These are phyloP conservation scores for Tenualosa thibaudeaui DNA, from an alignment of 2,797 vertebrate species.

Conservation along the genomic window DNA sequence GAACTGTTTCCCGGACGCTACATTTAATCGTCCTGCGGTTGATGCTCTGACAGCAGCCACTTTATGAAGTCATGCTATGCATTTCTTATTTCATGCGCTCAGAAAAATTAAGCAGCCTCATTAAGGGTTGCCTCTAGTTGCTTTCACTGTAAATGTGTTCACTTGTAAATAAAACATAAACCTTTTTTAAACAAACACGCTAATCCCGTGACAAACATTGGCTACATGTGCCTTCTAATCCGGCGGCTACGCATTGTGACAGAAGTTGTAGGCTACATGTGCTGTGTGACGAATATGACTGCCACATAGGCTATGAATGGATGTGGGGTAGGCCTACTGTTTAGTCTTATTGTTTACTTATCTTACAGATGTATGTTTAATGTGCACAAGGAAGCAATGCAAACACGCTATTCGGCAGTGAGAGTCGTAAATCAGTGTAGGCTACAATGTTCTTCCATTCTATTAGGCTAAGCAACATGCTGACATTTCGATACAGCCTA, in stretches of 20 bases:
- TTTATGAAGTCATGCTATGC: not conserved
- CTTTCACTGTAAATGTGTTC: too few species aligned
- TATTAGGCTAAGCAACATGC: not conserved
- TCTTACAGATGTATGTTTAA: not conserved
- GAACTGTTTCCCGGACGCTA: not conserved
- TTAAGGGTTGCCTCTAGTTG: too few species aligned
- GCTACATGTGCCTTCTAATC: not conserved
- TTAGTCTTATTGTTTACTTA: not conserved
- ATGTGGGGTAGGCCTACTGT: not conserved
- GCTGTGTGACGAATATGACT: not conserved
- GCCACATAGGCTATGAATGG: not conserved
- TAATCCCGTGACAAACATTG: not conserved
- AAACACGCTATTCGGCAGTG: not conserved
- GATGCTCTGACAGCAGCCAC: not conserved
- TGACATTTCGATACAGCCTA: not conserved
- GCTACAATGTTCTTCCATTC: not conserved
- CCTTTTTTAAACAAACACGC: not conserved
- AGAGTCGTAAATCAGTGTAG: constrained; percentile 7
- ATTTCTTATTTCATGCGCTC: not conserved
- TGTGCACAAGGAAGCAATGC: too few species aligned
- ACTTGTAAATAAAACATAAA: not conserved
- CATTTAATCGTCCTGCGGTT: not conserved
- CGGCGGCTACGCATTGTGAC: not conserved
- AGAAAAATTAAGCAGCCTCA: not conserved
- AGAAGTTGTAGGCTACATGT: constrained; percentile 9